Evolutionary conservation across 1,140 invertebrate species (phyloP).

Genomic region (Drosophila pallidifrons): DNA sequence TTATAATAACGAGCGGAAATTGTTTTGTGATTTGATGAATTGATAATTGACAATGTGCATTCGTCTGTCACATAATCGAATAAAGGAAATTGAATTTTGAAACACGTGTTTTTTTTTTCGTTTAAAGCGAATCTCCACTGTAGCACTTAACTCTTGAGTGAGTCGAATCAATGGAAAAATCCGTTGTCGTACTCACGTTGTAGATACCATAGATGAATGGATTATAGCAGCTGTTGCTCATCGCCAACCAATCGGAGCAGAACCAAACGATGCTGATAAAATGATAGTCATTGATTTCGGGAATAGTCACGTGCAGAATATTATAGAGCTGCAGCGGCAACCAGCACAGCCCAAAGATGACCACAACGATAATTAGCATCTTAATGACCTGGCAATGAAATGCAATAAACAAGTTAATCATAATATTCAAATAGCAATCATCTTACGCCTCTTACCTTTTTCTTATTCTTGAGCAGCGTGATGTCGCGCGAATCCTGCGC

Average conservation of each 20-base stretch:
- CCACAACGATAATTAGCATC: constrained; percentile 93
- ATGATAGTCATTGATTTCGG: constrained; percentile 90
- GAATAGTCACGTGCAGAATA: constrained; percentile 89
- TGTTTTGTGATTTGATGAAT: neutral
- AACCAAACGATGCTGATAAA: constrained; percentile 93
- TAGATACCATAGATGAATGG: constrained; percentile 95
- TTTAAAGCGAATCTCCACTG: neutral
- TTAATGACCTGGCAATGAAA: constrained; percentile 90
- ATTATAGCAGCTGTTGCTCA: constrained; percentile 95
- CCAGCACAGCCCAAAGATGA: constrained; percentile 93
- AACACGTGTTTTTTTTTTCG: neutral
- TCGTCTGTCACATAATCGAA: constrained; percentile 12
- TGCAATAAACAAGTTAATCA: constrained; percentile 10
- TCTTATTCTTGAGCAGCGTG: constrained; percentile 91
- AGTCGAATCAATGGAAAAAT: constrained; percentile 21
- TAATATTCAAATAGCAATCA: neutral
- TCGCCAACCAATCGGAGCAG: constrained; percentile 93
- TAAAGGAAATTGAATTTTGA: constrained; percentile 8
- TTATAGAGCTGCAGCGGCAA: constrained; percentile 92
- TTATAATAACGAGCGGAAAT: constrained; percentile 16
- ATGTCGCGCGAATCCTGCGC: constrained; percentile 91
- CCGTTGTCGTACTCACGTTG: constrained; percentile 88
- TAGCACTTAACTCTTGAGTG: constrained; percentile 4
- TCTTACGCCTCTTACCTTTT: constrained; percentile 87
- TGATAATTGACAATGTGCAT: constrained; percentile 5